phyloP scores from a whole-genome alignment of 2,797 vertebrate species.

The Betta splendens region DNA sequence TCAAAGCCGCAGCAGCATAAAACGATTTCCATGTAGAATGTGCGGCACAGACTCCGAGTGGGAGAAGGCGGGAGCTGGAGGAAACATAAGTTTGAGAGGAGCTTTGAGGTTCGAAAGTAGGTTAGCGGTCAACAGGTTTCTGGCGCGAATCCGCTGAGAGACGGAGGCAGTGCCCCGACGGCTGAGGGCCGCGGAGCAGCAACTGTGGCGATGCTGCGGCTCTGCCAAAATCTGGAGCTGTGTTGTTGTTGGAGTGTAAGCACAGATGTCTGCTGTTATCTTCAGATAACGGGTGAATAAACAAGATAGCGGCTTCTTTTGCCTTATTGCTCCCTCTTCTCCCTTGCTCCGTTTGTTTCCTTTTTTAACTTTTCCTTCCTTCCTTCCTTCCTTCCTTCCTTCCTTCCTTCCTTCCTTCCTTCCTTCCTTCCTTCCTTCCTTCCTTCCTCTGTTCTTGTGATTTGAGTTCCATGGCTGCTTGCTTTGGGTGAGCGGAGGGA shows the following conservation, averaged over 20 bases:
- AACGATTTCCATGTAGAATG: conserved; percentile 7
- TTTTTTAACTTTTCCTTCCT: conserved; percentile 41
- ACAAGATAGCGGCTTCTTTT: conserved; percentile 1
- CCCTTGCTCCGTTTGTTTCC: conserved; percentile 6
- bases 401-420: conserved; percentile 25
- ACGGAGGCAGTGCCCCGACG: conserved; percentile 38
- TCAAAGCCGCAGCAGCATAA: conserved; percentile 28
- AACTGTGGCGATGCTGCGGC: conserved; percentile 10
- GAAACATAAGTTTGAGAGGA: conserved; percentile 12
- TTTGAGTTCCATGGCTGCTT: conserved; percentile 72
- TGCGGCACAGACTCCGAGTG: conserved; percentile 4
- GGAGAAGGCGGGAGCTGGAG: conserved; percentile 11
- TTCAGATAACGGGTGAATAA: conserved; percentile 17
- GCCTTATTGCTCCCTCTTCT: conserved; percentile 6
- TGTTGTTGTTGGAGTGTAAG: no score
- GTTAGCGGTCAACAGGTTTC: conserved; percentile 31
- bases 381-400: no score
- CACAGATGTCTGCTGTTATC: conserved; percentile 8
- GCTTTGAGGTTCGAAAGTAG: conserved; percentile 24
- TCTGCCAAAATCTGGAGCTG: conserved; percentile 32
- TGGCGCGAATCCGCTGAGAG: conserved; percentile 32
- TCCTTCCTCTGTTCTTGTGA: conserved; percentile 44
- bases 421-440: no score
- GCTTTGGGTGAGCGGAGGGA: conserved; percentile 65
- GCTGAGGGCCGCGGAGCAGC: conserved; percentile 15